These are phyloP conservation scores for Acrossocheilus wenchowensis DNA, from an alignment of 2,797 vertebrate genomes.

Conservation along the genomic window DNA sequence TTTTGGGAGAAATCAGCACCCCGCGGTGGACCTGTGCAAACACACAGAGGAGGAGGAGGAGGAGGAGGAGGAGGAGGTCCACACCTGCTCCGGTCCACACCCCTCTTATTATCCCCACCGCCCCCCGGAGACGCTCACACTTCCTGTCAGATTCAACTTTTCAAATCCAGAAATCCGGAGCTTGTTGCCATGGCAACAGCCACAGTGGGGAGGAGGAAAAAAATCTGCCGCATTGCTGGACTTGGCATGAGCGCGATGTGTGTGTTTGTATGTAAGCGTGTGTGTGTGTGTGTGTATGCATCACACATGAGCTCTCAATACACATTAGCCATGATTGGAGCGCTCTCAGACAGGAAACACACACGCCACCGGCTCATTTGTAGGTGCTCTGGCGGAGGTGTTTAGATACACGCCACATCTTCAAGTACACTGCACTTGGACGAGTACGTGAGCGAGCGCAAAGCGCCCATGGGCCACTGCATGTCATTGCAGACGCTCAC, in stretches of 20 bases:
- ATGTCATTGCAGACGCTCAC: not conserved
- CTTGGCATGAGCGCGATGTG: conserved; percentile 66
- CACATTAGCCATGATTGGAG: conserved; percentile 26
- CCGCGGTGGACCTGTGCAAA: conserved; percentile 62
- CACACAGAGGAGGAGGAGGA: not conserved
- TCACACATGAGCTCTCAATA: conserved; percentile 38
- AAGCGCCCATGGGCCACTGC: not conserved
- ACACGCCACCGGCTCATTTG: not conserved
- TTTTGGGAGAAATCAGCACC: conserved; percentile 61
- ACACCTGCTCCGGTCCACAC: conserved; percentile 56
- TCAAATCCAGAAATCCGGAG: conserved; percentile 78
- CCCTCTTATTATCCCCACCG: conserved; percentile 48
- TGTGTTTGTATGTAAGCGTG: not conserved
- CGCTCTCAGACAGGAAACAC: conserved; percentile 37
- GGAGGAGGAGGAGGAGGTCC: conserved; percentile 20
- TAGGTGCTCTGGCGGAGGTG: conserved; percentile 19
- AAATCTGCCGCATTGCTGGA: conserved; percentile 80
- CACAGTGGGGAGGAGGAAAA: conserved; percentile 65
- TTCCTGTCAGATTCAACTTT: conserved; percentile 81
- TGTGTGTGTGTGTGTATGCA: conserved; percentile 22
- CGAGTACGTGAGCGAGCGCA: not conserved
- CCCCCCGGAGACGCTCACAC: conserved; percentile 50
- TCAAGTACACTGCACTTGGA: not conserved
- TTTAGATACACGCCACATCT: not conserved
- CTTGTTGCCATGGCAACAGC: conserved; percentile 84